Base-by-base conservation (phyloP, 2,797 vertebrate genomes). In the Sarcoramphus papa region DNA sequence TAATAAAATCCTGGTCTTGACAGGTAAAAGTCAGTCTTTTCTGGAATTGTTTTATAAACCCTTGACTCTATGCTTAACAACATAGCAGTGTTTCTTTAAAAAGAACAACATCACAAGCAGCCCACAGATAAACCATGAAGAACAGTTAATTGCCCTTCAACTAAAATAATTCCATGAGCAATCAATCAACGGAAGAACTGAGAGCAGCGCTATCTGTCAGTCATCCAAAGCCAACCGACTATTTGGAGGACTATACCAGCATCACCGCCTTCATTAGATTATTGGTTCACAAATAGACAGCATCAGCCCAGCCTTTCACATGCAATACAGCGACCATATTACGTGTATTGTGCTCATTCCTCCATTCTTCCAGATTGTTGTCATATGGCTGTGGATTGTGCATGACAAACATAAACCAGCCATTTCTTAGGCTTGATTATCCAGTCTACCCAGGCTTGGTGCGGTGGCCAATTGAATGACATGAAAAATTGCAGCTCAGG, bases 141-240 rank as follows among this genome's bases (percentile, higher is more conserved):
- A 90, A 40, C 54, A 74, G 62, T 59, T 88, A 93, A 94, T 86
- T 89, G 73, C 77, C 80, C 72, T 93, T 92, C 88, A 59, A 41
- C 81, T 62, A 24, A 92, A 91, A 90, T 51, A 92, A 93, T 53
- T 60, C 47, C 30, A 15, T 21, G 45, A 83, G 6, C 77, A 69
- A 82, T 83, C 77, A 75, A 14, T 75, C 84, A 75, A 15, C 3
- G 3, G 84, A 47, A 91, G 72, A 72, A 40, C 8, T 12, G 41
- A 86, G 45, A 77, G 56, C 80, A 88, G 77, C 4, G 7, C 60
- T 65, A 5, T 28, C 67, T 95, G 83, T 75, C 92, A 88, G 28
- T 54, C 85, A 73, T 13, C 50, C 88, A 89, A 59, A 84, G 80
- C 77, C 79, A 64, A 27, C 8, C 0, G 1, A 23, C 48, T 43